A percentile compares a stretch with the other conserved stretches of the same genome.
These are phyloP conservation scores for Nycteola revayana DNA, from an alignment of 2,888 invertebrate species.

Conservation along the genomic window DNA sequence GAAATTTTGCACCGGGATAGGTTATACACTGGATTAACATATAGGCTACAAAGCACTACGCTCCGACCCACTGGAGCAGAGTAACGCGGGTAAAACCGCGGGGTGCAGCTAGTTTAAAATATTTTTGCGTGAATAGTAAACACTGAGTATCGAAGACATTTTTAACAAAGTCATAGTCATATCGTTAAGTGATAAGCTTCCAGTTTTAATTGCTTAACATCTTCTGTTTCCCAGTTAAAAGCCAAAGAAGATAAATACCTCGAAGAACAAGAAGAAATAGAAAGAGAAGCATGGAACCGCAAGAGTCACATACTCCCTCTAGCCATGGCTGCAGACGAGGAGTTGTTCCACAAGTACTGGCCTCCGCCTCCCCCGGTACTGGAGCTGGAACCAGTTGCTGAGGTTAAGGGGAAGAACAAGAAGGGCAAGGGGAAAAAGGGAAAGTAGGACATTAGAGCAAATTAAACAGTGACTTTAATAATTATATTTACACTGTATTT, in stretches of 20 bases:
- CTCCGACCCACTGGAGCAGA: too few relatives aligned
- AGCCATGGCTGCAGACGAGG: slow-evolving; percentile 44
- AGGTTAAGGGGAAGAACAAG: slow-evolving; percentile 35
- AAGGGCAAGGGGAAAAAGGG: slow-evolving; percentile 22
- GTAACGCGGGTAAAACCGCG: too few relatives aligned
- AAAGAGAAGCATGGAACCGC: slow-evolving; percentile 52
- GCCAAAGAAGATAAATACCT: slow-evolving; percentile 43
- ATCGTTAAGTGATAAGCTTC: too few relatives aligned
- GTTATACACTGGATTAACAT: too few relatives aligned
- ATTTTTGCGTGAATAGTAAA: too few relatives aligned
- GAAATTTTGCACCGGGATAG: too few relatives aligned
- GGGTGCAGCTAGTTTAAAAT: too few relatives aligned
- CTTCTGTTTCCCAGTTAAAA: slow-evolving; percentile 42
- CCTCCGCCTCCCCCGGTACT: slow-evolving; percentile 57
- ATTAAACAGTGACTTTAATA: not conserved
- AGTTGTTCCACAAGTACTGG: slow-evolving; percentile 65
- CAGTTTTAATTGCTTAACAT: too few relatives aligned
- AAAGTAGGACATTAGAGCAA: not conserved
- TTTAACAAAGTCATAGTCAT: too few relatives aligned
- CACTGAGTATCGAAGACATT: too few relatives aligned
- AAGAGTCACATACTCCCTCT: slow-evolving; percentile 60
- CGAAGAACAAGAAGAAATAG: slow-evolving; percentile 46
- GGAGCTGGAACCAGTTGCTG: slow-evolving; percentile 37
- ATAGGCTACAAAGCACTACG: too few relatives aligned
- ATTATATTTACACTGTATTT: too few relatives aligned